Conservation (phyloP, 1,140 invertebrate genomes). For the Condylostylus longicornis region DNA sequence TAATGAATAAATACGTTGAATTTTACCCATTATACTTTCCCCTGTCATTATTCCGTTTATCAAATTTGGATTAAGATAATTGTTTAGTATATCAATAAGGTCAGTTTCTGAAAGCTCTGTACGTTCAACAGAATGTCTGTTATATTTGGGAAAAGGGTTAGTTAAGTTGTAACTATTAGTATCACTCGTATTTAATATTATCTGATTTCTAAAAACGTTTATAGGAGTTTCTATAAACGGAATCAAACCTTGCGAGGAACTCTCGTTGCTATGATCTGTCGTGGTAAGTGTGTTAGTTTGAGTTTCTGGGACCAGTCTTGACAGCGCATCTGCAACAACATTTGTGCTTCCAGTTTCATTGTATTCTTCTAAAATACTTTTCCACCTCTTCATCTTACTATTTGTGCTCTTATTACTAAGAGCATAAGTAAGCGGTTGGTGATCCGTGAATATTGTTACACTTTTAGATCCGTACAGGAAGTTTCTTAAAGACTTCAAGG, state of each 20-base stretch:
- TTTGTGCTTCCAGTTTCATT: constrained; percentile 21
- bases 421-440: constrained; percentile 31
- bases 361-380: constrained; percentile 18
- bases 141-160: too few species aligned
- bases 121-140: too few species aligned
- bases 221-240: constrained; percentile 5
- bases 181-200: too few species aligned
- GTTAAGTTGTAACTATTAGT: too few species aligned
- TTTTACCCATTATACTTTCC: too few species aligned
- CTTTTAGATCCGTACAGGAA: constrained; percentile 18
- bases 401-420: constrained; percentile 26
- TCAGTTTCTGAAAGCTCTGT: too few species aligned
- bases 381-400: constrained; percentile 28
- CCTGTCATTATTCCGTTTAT: too few species aligned
- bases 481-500: constrained; percentile 21
- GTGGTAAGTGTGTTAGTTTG: constrained; percentile 5
- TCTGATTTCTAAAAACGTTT: constrained; percentile 12
- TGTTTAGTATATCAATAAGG: too few species aligned
- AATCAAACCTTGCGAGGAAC: constrained; percentile 8
- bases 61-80: too few species aligned
- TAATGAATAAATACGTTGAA: too few species aligned
- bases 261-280: constrained; percentile 9
- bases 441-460: constrained; percentile 17
- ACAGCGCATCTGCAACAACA: constrained; percentile 13
- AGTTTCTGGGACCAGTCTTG: constrained; percentile 2